Percentiles rank a stretch among this genome's conserved stretches.
Conservation (phyloP, 2,113 vertebrate species). For the Aphyosemion australe region DNA sequence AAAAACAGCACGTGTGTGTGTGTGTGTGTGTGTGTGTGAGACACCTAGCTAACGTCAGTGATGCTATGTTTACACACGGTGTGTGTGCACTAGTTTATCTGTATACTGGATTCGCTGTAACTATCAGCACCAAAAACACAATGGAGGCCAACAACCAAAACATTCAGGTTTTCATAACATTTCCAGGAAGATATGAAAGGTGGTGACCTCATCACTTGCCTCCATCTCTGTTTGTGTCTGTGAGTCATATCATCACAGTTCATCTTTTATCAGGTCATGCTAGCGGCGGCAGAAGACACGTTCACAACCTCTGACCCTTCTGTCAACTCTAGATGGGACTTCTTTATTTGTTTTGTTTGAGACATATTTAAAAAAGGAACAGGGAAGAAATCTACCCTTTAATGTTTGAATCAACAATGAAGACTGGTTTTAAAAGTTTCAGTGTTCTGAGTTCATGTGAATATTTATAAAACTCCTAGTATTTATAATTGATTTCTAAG, state of each 20-base stretch:
- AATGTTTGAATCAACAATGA: too few species aligned
- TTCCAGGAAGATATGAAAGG: slow-evolving; percentile 55
- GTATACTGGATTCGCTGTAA: neutral
- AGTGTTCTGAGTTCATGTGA: too few species aligned
- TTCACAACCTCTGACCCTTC: slow-evolving; percentile 33
- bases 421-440: too few species aligned
- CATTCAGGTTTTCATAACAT: slow-evolving; percentile 46
- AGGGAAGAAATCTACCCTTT: too few species aligned
- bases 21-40: too few species aligned
- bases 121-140: slow-evolving; percentile 12
- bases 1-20: neutral
- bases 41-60: neutral
- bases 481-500: too few species aligned
- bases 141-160: slow-evolving; percentile 26
- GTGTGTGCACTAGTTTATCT: neutral
- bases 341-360: too few species aligned
- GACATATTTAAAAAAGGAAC: too few species aligned
- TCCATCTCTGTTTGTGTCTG: slow-evolving; percentile 27
- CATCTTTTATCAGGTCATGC: slow-evolving; percentile 48
- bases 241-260: slow-evolving; percentile 43
- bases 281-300: slow-evolving; percentile 50
- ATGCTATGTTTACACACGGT: neutral
- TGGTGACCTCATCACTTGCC: slow-evolving; percentile 44
- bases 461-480: too few species aligned
- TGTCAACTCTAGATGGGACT: neutral